These are phyloP conservation scores for Diuraphis noxia DNA, from an alignment of 1,140 invertebrate genomes.

Conservation along the genomic window DNA sequence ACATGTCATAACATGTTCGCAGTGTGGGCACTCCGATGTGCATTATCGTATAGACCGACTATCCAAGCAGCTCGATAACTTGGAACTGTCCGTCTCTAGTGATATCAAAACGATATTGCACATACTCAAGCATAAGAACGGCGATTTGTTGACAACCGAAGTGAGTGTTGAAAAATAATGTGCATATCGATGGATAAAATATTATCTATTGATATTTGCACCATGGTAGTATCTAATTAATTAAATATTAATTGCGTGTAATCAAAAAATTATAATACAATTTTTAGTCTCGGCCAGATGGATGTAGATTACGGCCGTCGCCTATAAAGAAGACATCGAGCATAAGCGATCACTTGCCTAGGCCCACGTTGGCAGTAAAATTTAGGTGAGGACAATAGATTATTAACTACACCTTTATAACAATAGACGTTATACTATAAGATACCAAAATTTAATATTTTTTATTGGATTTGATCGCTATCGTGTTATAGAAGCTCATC, in stretches of 20 bases:
- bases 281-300: constrained; percentile 33
- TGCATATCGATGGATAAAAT: neutral
- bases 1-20: constrained; percentile 47
- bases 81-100: constrained; percentile 69
- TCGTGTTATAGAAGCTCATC: constrained; percentile 50
- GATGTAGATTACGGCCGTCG: constrained; percentile 37
- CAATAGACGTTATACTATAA: neutral
- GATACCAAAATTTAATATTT: neutral
- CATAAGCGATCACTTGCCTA: constrained; percentile 35
- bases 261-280: neutral
- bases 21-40: constrained; percentile 46
- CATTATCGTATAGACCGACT: constrained; percentile 44
- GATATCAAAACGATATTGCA: constrained; percentile 71
- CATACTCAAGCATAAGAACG: constrained; percentile 64
- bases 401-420: neutral
- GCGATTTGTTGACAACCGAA: neutral
- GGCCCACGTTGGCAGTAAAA: constrained; percentile 47
- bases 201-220: neutral
- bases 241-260: neutral
- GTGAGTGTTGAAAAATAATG: constrained; percentile 17
- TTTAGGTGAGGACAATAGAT: neutral
- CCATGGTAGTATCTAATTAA: neutral
- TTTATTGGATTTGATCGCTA: neutral
- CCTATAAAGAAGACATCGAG: constrained; percentile 43
- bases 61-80: constrained; percentile 59